Base-by-base conservation (phyloP, 1,140 invertebrate species). In the Drosophila ambigua region DNA sequence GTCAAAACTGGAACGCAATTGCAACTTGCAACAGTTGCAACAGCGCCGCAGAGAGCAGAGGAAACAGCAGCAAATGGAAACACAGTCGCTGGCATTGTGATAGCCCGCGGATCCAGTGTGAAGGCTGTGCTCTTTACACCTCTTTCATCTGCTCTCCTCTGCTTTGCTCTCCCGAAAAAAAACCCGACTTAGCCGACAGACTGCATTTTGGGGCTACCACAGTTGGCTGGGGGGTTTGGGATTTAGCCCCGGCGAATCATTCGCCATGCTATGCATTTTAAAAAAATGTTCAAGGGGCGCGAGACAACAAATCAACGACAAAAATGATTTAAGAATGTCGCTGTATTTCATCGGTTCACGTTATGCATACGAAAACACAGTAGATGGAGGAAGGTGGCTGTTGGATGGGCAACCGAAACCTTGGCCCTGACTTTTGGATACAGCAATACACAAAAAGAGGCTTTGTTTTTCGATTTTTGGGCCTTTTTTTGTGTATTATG, bases 351-450 rank as follows among this genome's bases (percentile, higher is more conserved):
- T 20, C 15, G 16, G 15, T 20, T 24, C 24, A n/a, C n/a, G 52
- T 7, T 44, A 13, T 49, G 76, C 76, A 79, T 79, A 75, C 71
- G 35, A 79, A 78, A 45, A 23, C 16, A 20, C 43, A 11, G 35
- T 13, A 11, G 11, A 39, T 39, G 35, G 11, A 4, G 31, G 28
- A 28, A 2, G 28, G 31, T 4, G 31, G 31, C 9, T 9, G 8
- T 8, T 35, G 2, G 31, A 39, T 39, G 35, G 45, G 48, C 63
- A 75, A 80, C 77, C 77, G 48, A 66, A 75, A 80, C 77, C 77
- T 80, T 79, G 77, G 77, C 77, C 77, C 77, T 80, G 77, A 79
- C 71, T 79, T 64, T 72, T 39, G 35, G 64, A 64, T 79, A 64
- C 60, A 9, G 28, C 41, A 53, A 28, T 31, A 43, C 43, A 60